phyloP scores from a whole-genome alignment of 64 coral and sea anemone genomes.

The Stichodactyla helianthus region DNA sequence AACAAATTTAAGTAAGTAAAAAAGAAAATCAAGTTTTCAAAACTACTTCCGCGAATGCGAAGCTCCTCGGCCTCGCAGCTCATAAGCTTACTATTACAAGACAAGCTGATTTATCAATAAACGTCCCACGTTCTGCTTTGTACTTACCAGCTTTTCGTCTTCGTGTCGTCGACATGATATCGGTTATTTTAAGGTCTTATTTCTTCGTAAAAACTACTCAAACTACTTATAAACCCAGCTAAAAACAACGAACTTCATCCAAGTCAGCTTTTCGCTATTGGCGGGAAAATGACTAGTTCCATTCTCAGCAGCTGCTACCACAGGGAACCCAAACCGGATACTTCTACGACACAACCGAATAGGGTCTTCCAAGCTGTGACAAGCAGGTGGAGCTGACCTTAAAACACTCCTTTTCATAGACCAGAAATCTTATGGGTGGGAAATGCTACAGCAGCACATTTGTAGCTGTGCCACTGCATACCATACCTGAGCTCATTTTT shows the following conservation, averaged over 20 bases:
- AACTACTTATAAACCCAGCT: not conserved
- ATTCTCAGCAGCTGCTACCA: not conserved
- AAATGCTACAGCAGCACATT: too few species aligned
- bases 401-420: too few species aligned
- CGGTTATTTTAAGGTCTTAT: not conserved
- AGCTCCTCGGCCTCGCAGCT: too few species aligned
- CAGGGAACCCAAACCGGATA: not conserved
- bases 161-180: not conserved
- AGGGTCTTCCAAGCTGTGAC: too few species aligned
- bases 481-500: too few species aligned
- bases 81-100: not conserved
- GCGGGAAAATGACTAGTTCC: constrained; percentile 9
- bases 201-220: not conserved
- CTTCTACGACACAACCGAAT: too few species aligned
- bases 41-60: too few species aligned
- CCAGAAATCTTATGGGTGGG: too few species aligned
- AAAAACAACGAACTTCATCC: not conserved
- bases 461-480: too few species aligned
- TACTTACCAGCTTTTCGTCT: constrained; percentile 19
- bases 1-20: too few species aligned
- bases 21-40: too few species aligned
- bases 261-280: not conserved
- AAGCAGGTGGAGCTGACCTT: too few species aligned
- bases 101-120: not conserved
- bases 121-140: not conserved